Evolutionary conservation across 2,113 vertebrate species (phyloP).

Genomic region (Eretmodus cyanostictus): DNA sequence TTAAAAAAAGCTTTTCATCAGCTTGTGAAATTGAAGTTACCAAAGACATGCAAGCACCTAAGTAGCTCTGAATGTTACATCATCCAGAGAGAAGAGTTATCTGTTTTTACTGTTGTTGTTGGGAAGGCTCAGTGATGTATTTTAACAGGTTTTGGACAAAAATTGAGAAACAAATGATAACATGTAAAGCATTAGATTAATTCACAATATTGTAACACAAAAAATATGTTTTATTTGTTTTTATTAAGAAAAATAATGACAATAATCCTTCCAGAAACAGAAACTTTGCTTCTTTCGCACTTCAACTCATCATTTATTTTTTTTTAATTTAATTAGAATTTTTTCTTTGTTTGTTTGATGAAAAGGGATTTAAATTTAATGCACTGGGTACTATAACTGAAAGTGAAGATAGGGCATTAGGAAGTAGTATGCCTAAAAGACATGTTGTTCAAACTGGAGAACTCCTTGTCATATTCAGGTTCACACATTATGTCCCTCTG

Average conservation of each 20-base stretch:
- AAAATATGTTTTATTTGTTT: neutral
- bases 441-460: neutral
- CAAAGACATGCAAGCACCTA: neutral
- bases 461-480: neutral
- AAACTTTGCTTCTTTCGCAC: accelerated
- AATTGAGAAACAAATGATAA: neutral
- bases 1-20: neutral
- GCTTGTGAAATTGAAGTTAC: neutral
- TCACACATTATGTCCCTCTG: neutral
- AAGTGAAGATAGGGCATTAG: neutral
- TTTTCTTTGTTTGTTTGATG: neutral
- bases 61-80: neutral
- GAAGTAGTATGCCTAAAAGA: neutral
- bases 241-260: neutral
- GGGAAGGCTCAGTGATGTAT: neutral
- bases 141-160: neutral
- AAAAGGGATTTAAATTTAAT: neutral
- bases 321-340: neutral
- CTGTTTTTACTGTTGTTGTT: accelerated
- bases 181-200: neutral
- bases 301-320: neutral
- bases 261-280: neutral
- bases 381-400: neutral
- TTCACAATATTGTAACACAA: neutral
- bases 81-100: neutral